These are phyloP conservation scores for Epinephelus fuscoguttatus DNA, from an alignment of 2,113 vertebrate genomes.

Conservation along the genomic window DNA sequence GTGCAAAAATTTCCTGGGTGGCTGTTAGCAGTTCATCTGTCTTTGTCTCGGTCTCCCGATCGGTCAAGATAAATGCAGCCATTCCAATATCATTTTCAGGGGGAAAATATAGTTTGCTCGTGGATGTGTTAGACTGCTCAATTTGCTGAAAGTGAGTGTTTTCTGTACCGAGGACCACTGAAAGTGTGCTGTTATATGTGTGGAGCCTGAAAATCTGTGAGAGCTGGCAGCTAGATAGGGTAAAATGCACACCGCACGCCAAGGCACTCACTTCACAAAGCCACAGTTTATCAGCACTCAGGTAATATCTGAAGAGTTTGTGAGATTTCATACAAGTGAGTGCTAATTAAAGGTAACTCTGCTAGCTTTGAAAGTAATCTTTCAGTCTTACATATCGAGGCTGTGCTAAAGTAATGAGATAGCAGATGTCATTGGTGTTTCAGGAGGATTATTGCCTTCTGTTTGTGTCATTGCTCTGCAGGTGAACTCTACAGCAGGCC, in stretches of 20 bases:
- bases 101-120: neutral
- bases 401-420: constrained; percentile 24
- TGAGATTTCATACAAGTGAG: constrained; percentile 3
- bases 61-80: constrained; percentile 27
- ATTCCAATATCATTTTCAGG: constrained; percentile 12
- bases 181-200: constrained; percentile 12
- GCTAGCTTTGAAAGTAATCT: constrained; percentile 7
- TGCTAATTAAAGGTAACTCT: constrained; percentile 16
- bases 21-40: constrained; percentile 6
- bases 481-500: constrained; percentile 25
- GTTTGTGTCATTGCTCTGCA: constrained; percentile 20
- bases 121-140: constrained; percentile 7
- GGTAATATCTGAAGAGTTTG: neutral
- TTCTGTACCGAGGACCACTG: constrained; percentile 11
- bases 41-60: neutral
- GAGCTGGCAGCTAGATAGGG: neutral
- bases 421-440: constrained; percentile 13
- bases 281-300: neutral
- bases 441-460: constrained; percentile 27
- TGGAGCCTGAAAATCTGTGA: neutral
- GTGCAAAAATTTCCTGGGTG: constrained; percentile 2
- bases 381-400: neutral
- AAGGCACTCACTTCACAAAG: constrained; percentile 4
- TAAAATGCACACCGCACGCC: neutral
- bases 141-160: constrained; percentile 7